These are phyloP conservation scores for Tauraco hartlaubi DNA, from an alignment of 2,797 vertebrate genomes.

Conservation along the genomic window DNA sequence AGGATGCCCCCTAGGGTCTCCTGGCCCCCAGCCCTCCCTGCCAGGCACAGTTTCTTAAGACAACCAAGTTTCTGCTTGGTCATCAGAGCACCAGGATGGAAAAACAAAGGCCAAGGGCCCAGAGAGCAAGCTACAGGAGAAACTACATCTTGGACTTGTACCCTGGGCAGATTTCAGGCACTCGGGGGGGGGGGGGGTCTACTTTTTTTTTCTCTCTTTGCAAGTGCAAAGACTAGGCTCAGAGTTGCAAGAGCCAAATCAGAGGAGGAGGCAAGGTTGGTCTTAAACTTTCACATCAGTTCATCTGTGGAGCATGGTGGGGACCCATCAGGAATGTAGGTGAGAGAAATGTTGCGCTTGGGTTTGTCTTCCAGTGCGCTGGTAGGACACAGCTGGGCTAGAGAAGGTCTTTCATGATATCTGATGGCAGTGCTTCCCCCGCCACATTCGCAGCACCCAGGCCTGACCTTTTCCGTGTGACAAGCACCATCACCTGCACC, in stretches of 20 bases:
- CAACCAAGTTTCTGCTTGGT: neutral
- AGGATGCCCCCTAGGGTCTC: neutral
- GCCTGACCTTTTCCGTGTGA: neutral
- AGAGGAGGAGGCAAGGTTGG: neutral
- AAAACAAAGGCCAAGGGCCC: neutral
- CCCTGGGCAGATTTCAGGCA: neutral
- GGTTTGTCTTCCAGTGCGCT: neutral
- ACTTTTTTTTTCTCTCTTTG: neutral
- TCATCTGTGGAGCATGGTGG: neutral
- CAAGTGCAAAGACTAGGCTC: neutral
- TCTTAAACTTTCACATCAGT: neutral
- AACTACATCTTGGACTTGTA: neutral
- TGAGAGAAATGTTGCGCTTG: neutral
- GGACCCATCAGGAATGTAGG: neutral
- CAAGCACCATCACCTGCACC: conserved; percentile 55
- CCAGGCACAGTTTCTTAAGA: conserved; percentile 6
- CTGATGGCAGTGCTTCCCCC: neutral
- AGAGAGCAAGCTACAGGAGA: neutral
- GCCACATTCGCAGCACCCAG: neutral
- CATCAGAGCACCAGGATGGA: conserved; percentile 15
- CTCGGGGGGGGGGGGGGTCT: neutral
- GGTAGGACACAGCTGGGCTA: neutral
- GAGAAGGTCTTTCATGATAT: conserved; percentile 28
- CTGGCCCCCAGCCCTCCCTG: neutral
- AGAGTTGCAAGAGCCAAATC: neutral